Base-by-base conservation (phyloP, 1,140 invertebrate species). In the Eumeta japonica region DNA sequence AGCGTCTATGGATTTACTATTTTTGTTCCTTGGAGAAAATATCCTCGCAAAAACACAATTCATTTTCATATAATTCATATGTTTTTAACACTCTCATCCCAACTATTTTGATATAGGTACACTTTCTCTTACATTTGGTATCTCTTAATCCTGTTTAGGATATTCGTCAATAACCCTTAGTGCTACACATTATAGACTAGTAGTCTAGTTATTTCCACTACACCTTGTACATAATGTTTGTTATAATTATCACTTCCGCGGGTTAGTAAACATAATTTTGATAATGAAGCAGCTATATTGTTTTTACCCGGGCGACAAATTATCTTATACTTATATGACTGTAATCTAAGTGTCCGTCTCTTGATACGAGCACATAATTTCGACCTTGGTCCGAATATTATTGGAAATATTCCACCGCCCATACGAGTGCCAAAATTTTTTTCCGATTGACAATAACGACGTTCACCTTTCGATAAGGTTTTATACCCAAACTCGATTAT, bases 341-440 rank as follows among this genome's bases (percentile, higher is more conserved):
- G 32, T n/a, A 34, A 17, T 2, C 17, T 12, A 2, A 34, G n/a
- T 5, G 19, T n/a, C 32, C 32, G 19, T 3, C 32, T 11, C 19
- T 34, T 17, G 2, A 34, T 50, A 46, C 50, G 32, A 39, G 29
- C 12, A 41, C 48, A 38, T 35, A 45, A 44, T 33, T 47, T 50
- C 10, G 52, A 40, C 10, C 44, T 50, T 17, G 46, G 39, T 1
- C 16, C 32, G 35, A 58, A 55, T 16, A 58, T 45, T 16, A 11
- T 38, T 34, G 33, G 38, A 56, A 34, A 34, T 34, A 19, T 45
- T 39, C 16, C 10, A 3, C 2, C 5, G 11, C 32, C 7, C n/a
- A n/a, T n/a, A n/a, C n/a, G n/a, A n/a, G n/a, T n/a, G n/a, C n/a
- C n/a, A n/a, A n/a, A n/a, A n/a, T 34, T 17, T 12, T 34, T 34